phyloP scores from a whole-genome alignment of 30 jellyfish, hydroid and myxozoan species.

The Euphysa ruthae region DNA sequence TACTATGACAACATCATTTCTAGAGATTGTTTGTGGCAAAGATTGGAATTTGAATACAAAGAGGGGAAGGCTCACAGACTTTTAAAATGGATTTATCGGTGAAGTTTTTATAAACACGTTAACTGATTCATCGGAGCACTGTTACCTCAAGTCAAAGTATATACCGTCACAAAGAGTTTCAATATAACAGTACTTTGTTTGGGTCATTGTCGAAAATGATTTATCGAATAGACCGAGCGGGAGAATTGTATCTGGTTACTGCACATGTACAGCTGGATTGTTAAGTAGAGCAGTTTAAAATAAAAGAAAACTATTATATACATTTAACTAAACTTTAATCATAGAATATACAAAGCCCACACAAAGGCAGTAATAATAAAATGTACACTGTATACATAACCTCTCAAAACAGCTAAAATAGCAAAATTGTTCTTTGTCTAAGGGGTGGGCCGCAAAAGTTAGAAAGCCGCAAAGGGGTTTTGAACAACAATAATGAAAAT shows the following conservation, averaged over 20 bases:
- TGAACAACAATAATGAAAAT: too few relatives aligned
- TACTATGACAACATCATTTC: neutral
- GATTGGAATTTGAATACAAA: conserved; percentile 36
- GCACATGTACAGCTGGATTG: neutral
- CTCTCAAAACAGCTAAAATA: too few relatives aligned
- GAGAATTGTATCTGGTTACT: neutral
- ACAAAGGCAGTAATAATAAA: too few relatives aligned
- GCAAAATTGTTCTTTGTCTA: too few relatives aligned
- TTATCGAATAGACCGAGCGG: neutral
- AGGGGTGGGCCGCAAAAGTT: too few relatives aligned
- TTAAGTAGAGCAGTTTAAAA: too few relatives aligned
- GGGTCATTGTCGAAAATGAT: neutral
- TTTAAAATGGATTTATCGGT: conserved; percentile 11
- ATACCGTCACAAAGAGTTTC: neutral
- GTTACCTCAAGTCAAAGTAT: too few relatives aligned
- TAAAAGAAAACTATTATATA: too few relatives aligned
- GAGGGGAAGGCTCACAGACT: conserved; percentile 40
- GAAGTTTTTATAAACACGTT: conserved; percentile 1
- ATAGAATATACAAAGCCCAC: too few relatives aligned
- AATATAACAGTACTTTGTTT: neutral
- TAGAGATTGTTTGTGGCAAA: conserved; percentile 8
- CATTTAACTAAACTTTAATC: too few relatives aligned
- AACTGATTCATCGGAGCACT: neutral
- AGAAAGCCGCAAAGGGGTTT: too few relatives aligned
- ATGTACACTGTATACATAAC: too few relatives aligned